These are phyloP conservation scores for Coreoperca whiteheadi DNA, from an alignment of 2,113 vertebrate species.

Conservation along the genomic window DNA sequence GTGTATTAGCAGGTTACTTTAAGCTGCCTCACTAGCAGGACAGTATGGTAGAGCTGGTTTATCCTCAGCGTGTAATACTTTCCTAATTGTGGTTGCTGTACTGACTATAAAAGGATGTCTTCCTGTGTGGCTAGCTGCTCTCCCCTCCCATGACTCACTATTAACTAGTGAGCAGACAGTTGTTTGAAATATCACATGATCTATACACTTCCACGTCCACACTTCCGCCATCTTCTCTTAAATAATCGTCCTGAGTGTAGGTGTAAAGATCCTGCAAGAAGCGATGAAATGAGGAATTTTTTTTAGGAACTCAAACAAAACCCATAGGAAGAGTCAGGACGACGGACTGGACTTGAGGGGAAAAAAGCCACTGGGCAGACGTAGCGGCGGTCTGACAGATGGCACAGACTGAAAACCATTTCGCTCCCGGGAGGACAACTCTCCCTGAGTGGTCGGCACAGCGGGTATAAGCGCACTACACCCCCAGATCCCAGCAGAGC, in stretches of 20 bases:
- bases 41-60: slow-evolving; percentile 46
- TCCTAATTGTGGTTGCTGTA: slow-evolving; percentile 30
- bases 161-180: background rate
- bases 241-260: background rate
- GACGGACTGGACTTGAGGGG: background rate
- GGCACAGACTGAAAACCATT: background rate
- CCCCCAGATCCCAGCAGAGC: slow-evolving; percentile 18
- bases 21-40: slow-evolving; percentile 12
- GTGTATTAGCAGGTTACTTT: slow-evolving; percentile 51
- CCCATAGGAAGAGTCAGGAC: background rate
- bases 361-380: background rate
- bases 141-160: slow-evolving; percentile 26
- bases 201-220: too few species aligned
- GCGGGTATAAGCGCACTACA: slow-evolving; percentile 30
- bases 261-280: background rate
- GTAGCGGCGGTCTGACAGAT: slow-evolving; percentile 14
- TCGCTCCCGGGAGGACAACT: background rate
- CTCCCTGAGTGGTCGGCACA: slow-evolving; percentile 24
- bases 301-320: background rate
- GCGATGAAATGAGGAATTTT: background rate
- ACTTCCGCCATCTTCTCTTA: slow-evolving; percentile 30
- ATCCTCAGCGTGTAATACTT: slow-evolving; percentile 41
- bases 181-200: slow-evolving; percentile 8
- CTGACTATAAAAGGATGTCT: slow-evolving; percentile 17
- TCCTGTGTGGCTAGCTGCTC: slow-evolving; percentile 9